These are phyloP conservation scores for Jacana jacana DNA, from an alignment of 2,113 vertebrate genomes.

Conservation along the genomic window DNA sequence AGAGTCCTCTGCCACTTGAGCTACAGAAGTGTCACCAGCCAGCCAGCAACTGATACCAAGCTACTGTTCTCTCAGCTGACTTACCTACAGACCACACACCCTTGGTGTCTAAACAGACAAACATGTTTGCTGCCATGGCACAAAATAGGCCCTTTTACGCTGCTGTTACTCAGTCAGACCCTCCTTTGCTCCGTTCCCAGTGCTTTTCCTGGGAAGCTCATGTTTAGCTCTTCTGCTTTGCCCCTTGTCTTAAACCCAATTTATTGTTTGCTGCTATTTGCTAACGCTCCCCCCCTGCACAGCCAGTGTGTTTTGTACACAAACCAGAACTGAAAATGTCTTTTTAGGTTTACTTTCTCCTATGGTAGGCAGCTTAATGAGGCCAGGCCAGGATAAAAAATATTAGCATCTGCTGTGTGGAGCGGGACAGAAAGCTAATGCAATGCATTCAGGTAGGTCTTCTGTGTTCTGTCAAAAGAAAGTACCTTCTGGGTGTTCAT, in stretches of 20 bases:
- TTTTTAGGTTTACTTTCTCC: background rate
- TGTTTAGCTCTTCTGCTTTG: background rate
- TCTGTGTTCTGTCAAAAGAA: slow-evolving; percentile 11
- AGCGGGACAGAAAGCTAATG: background rate
- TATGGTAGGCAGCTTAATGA: slow-evolving; percentile 17
- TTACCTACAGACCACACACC: background rate
- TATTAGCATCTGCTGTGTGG: background rate
- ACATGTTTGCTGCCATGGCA: no score
- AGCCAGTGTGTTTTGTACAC: background rate
- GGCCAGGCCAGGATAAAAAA: background rate
- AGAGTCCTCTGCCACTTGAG: background rate
- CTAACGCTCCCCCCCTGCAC: background rate
- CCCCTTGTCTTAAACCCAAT: background rate
- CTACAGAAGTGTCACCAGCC: background rate
- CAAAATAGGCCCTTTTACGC: background rate
- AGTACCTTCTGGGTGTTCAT: slow-evolving; percentile 27
- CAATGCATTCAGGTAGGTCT: slow-evolving; percentile 18
- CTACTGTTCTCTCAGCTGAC: background rate
- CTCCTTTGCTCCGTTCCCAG: background rate
- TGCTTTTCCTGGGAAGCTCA: background rate
- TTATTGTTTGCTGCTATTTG: background rate
- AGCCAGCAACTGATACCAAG: background rate
- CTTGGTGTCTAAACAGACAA: accelerated
- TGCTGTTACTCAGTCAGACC: background rate
- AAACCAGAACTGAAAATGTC: background rate